Percentiles rank a stretch among this genome's conserved stretches.
These are phyloP conservation scores for Blastobasis adustella DNA, from an alignment of 2,888 invertebrate species.

Conservation along the genomic window DNA sequence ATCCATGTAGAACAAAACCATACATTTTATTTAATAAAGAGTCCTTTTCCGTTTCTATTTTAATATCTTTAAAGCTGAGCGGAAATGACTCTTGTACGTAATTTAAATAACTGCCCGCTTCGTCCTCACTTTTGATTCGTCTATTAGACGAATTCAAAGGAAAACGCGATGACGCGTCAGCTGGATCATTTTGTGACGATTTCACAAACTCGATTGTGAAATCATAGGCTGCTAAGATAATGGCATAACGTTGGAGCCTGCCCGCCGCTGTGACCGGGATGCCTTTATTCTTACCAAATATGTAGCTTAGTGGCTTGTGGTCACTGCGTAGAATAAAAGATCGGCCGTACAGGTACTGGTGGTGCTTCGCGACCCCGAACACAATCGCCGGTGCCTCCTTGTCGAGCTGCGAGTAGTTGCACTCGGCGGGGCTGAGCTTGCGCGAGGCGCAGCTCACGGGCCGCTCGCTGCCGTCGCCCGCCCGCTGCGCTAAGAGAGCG, in stretches of 20 bases:
- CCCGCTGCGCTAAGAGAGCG: not conserved
- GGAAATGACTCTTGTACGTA: too few relatives aligned
- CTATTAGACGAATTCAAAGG: not conserved
- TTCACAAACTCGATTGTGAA: constrained; percentile 4
- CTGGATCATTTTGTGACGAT: not conserved
- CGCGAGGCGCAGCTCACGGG: not conserved
- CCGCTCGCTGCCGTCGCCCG: not conserved
- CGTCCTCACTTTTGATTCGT: too few relatives aligned
- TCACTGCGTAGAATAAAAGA: constrained; percentile 1
- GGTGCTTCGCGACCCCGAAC: constrained; percentile 9
- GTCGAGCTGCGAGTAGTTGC: not conserved
- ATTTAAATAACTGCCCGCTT: too few relatives aligned
- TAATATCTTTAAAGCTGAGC: too few relatives aligned
- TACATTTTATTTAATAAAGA: constrained; percentile 7
- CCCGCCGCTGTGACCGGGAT: constrained; percentile 4
- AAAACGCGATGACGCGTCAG: not conserved
- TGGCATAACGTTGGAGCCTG: constrained; percentile 7
- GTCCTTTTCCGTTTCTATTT: not conserved
- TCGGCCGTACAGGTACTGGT: constrained; percentile 9
- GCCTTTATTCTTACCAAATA: constrained; percentile 1
- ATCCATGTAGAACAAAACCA: constrained; percentile 10
- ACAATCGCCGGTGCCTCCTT: constrained; percentile 13
- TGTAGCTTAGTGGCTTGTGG: not conserved
- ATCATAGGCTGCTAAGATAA: constrained; percentile 6
- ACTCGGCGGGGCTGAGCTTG: not conserved